Conservation (phyloP, 2,888 invertebrate genomes). For the Serrognathus titanus region DNA sequence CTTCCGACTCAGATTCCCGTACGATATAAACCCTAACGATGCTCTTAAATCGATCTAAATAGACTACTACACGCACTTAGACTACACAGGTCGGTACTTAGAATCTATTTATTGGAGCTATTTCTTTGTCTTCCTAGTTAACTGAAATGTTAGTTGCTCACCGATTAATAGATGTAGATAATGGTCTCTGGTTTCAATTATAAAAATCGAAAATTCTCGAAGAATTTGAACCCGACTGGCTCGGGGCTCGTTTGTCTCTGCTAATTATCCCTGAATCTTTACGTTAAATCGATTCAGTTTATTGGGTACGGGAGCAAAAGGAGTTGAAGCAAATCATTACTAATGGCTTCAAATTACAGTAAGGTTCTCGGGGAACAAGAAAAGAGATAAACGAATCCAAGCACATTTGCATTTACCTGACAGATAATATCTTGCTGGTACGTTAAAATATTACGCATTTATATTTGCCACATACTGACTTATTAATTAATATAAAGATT, state of each 20-base stretch:
- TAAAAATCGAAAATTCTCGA: neutral
- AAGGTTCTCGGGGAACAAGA: too few species aligned
- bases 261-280: neutral
- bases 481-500: too few species aligned
- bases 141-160: slow-evolving; percentile 10
- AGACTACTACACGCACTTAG: slow-evolving; percentile 34
- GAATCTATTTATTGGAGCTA: slow-evolving; percentile 21
- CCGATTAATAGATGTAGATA: slow-evolving; percentile 15
- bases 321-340: too few species aligned
- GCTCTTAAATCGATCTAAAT: slow-evolving; percentile 41
- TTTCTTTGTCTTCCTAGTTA: slow-evolving; percentile 23
- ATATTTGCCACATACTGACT: too few species aligned
- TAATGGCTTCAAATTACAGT: too few species aligned
- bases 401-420: too few species aligned
- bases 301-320: too few species aligned
- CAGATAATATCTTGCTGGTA: too few species aligned
- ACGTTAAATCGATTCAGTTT: too few species aligned
- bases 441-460: too few species aligned
- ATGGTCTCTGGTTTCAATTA: neutral
- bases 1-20: slow-evolving; percentile 43
- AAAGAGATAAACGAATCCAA: too few species aligned
- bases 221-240: neutral
- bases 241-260: neutral
- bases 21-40: slow-evolving; percentile 42
- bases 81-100: slow-evolving; percentile 21